Evolutionary conservation across 2,113 vertebrate species (phyloP).

Genomic region (Centrocercus urophasianus): DNA sequence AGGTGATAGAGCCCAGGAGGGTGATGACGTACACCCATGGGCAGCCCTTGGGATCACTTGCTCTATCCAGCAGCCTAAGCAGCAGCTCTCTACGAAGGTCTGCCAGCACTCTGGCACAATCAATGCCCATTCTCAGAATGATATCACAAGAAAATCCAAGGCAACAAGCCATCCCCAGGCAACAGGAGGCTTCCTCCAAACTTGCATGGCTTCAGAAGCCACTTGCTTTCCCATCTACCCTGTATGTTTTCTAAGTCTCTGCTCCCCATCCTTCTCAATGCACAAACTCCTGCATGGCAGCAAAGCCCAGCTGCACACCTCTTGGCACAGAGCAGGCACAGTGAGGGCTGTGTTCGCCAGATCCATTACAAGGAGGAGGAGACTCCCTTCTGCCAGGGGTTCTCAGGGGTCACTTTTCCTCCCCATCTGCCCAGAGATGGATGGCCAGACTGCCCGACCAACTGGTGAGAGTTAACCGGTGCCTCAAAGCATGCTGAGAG

Average conservation of each 20-base stretch:
- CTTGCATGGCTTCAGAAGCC: rapidly evolving
- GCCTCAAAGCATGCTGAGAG: not conserved
- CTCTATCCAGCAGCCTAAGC: not conserved
- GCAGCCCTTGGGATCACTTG: not conserved
- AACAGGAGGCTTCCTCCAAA: not conserved
- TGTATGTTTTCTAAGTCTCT: rapidly evolving
- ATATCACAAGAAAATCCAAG: not conserved
- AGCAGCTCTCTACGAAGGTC: not conserved
- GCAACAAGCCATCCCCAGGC: rapidly evolving
- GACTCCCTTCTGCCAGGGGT: not conserved
- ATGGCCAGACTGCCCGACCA: not conserved
- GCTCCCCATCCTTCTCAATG: rapidly evolving
- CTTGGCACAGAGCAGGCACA: not conserved
- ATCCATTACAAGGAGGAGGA: not conserved
- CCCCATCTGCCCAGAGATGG: rapidly evolving
- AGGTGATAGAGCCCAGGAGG: not conserved
- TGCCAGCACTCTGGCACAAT: rapidly evolving
- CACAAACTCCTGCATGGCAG: not conserved
- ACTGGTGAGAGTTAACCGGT: not conserved
- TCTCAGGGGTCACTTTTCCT: not conserved
- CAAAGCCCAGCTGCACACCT: not conserved
- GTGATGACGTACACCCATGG: not conserved
- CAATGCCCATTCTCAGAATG: not conserved
- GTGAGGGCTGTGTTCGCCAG: rapidly evolving
- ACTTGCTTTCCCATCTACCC: not conserved